Base-by-base conservation (phyloP, 2,888 invertebrate species). In the Nomada flava region DNA sequence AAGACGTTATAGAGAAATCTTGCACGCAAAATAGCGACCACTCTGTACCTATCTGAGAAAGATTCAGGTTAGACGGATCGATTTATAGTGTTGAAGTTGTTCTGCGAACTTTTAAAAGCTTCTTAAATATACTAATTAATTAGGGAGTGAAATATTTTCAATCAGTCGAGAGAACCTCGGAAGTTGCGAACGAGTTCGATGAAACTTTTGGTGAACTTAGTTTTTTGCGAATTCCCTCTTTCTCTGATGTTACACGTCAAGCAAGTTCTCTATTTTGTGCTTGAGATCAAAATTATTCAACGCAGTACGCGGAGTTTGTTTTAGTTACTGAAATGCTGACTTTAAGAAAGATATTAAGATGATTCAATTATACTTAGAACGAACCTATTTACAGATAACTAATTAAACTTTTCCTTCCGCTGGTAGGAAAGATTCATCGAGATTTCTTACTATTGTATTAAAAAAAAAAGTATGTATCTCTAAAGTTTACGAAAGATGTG, bases 121-220 rank as follows among this genome's bases (percentile, higher is more conserved):
- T 36, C 20, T 36, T 20, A 18, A 20, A 67, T 53, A 53, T 52
- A 53, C 23, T 67, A 53, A 67, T 53, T 67, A 67, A 50, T 52
- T 47, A 15, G 47, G 15, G n/a, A 55, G 53, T 52, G 7, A 26
- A 55, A 44, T 65, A 55, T 55, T 47, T 65, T 73, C 65, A 65
- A 65, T 65, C 53, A 18, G 23, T 55, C 44, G 42, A 47, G 23
- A n/a, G 44, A 42, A 55, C 52, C 20, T 53, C 4, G 15, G 10
- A 44, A 55, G n/a, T 65, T 73, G 20, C 44, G 11, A 18, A 2
- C 7, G 26, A 65, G 15, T 65, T 73, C n/a, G 72, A 63, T 20
- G 44, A 44, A 73, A 73, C 52, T 73, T 47, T 44, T 5, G 42
- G 53, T 4, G 65, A 64, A 52, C 53, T 26, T 72, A 71, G 36